A percentile compares a stretch with the other conserved stretches of the same genome.
These are phyloP conservation scores for Jacana jacana DNA, from an alignment of 2,113 vertebrate species.

Conservation along the genomic window DNA sequence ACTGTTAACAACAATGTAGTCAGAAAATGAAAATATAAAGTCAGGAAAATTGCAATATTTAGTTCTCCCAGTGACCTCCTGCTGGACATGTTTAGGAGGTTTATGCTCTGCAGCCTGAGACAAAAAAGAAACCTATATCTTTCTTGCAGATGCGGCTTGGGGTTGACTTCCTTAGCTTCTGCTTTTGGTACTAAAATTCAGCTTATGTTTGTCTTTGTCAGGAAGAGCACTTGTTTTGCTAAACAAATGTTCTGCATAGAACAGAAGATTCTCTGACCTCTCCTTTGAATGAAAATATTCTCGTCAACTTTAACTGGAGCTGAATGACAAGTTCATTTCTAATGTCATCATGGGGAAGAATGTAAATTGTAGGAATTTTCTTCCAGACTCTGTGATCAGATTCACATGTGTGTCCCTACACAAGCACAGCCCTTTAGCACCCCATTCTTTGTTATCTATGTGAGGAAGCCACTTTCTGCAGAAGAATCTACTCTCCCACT, in stretches of 20 bases:
- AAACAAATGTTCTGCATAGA: not conserved
- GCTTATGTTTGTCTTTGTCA: not conserved
- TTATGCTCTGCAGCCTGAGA: not conserved
- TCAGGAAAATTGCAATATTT: not conserved
- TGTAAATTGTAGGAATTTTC: not conserved
- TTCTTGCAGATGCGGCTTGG: not conserved
- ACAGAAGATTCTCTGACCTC: not conserved
- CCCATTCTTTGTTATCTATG: not conserved
- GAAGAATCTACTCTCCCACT: not conserved
- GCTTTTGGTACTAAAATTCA: not conserved
- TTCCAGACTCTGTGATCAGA: not conserved
- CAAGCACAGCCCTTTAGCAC: accelerated
- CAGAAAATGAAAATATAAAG: not conserved
- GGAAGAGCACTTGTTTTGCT: not conserved
- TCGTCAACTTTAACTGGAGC: not conserved
- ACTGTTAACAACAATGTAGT: not conserved
- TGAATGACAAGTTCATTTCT: not conserved
- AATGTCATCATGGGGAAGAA: not conserved
- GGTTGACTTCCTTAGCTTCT: not conserved
- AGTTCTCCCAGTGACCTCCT: not conserved
- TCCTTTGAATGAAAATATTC: not conserved
- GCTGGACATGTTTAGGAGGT: not conserved
- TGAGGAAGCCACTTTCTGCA: not conserved
- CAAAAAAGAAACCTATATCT: not conserved
- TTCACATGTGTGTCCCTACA: accelerated